Base-by-base conservation (phyloP, 1,140 invertebrate genomes). In the Lasioglossum albipes region DNA sequence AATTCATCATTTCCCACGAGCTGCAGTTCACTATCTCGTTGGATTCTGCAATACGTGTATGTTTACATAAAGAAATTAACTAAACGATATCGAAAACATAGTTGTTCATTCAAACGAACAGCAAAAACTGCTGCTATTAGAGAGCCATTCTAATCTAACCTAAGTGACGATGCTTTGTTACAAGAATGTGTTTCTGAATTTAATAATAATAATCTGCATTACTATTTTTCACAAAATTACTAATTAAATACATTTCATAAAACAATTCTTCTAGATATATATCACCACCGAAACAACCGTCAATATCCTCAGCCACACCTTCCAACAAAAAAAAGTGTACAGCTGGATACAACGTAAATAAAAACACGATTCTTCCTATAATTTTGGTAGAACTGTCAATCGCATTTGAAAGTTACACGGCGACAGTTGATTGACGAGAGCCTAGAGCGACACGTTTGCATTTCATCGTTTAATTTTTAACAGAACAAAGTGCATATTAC, bases 341-440 rank as follows among this genome's bases (percentile, higher is more conserved):
- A 54, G 18, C 6, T 20, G 18, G 13, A 7, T 18, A 54, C 18
- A 54, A 16, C 4, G 18, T 31, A 12, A 20, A 57, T 18, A n/a
- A 54, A 41, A 61, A 22, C 45, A 41, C 12, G 42, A 7, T 22
- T 2, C 16, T 4, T 57, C 70, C 9, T 16, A 16, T 3, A 49
- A 41, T 7, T 69, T 16, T 16, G 27, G 4, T n/a, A 1, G 5
- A 9, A 69, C 7, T 49, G 18, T 31, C 2, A 54, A 64, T 42
- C 1, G 2, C 7, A 7, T 57, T 27, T 64, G 2, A 10, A 57
- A 65, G 31, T 66, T 74, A 13, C 49, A 20, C 12, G 54, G 61
- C 18, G 9, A 6, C 36, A 41, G 41, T 74, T 73, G 57, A 73
- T 74, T 66, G 7, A 31, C 61, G 61, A 79, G n/a, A 70, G 45